These are phyloP conservation scores for Myotis daubentonii DNA, from an alignment of 2,797 vertebrate genomes.

Conservation along the genomic window DNA sequence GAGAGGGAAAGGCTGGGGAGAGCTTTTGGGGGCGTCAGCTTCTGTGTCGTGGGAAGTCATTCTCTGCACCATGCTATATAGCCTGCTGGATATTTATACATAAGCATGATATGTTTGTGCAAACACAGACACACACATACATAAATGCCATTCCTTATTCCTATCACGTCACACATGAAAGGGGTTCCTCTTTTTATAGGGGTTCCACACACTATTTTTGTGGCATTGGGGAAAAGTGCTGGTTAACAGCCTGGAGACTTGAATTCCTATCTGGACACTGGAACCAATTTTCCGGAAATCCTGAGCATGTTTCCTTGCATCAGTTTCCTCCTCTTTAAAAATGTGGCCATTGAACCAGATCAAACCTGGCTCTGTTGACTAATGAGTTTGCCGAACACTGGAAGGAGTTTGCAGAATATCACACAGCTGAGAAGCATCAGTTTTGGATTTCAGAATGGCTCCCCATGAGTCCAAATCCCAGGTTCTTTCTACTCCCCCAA, in stretches of 20 bases:
- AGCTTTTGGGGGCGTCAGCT: not conserved
- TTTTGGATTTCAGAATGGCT: not conserved
- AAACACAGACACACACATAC: not conserved
- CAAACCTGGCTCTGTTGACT: too few species aligned
- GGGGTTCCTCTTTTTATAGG: too few species aligned
- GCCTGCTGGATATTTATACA: not conserved
- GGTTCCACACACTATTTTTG: not conserved
- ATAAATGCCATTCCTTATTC: not conserved
- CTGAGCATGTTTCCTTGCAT: not conserved
- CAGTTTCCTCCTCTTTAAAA: not conserved
- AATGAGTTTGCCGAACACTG: too few species aligned
- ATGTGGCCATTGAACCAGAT: not conserved
- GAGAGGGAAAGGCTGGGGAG: not conserved
- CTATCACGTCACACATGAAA: too few species aligned
- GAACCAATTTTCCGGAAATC: not conserved
- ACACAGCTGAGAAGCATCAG: not conserved
- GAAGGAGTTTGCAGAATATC: not conserved
- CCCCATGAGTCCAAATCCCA: not conserved
- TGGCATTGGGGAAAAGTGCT: not conserved
- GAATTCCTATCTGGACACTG: not conserved
- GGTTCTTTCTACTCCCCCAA: not conserved
- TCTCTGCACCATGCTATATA: not conserved
- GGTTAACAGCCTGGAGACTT: not conserved
- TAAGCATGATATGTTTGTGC: not conserved
- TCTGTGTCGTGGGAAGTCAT: not conserved